A percentile compares a stretch with the other conserved stretches of the same genome.
Conservation (phyloP, 2,888 invertebrate genomes). For the Pheosia gnoma region DNA sequence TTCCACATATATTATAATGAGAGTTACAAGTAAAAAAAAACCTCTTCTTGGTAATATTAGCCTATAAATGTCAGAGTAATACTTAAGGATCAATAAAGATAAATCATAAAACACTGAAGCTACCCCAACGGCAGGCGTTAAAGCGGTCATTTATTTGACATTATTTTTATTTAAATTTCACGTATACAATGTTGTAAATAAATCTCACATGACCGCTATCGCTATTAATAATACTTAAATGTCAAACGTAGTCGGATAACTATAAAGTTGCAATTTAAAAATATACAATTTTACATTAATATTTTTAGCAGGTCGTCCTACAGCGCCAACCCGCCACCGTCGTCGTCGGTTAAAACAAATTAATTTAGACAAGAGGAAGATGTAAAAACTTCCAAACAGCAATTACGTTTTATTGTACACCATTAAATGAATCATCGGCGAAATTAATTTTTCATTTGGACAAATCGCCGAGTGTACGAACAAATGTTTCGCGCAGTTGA, state of each 20-base stretch:
- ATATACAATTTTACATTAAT: slow-evolving; percentile 8
- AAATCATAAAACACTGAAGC: no score
- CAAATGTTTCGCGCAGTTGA: slow-evolving; percentile 75
- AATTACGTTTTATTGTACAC: slow-evolving; percentile 79
- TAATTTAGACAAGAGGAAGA: slow-evolving; percentile 81
- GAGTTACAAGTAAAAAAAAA: no score
- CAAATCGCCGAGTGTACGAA: slow-evolving; percentile 76
- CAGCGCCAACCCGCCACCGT: slow-evolving; percentile 44
- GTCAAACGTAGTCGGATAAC: neutral
- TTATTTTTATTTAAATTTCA: neutral
- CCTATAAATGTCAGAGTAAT: no score
- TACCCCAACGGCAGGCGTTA: neutral
- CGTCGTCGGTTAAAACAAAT: slow-evolving; percentile 66
- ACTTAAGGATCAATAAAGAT: no score
- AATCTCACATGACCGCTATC: neutral
- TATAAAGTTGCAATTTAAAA: neutral
- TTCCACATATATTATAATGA: no score
- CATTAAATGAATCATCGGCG: slow-evolving; percentile 83
- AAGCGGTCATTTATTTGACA: neutral
- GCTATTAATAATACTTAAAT: neutral
- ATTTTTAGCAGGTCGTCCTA: slow-evolving; percentile 30
- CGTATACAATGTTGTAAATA: neutral
- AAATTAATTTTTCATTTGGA: slow-evolving; percentile 84
- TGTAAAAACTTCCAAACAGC: slow-evolving; percentile 83
- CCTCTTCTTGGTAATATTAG: no score